These are phyloP conservation scores for Cheilosia vulpina DNA, from an alignment of 2,888 invertebrate genomes.

Conservation along the genomic window DNA sequence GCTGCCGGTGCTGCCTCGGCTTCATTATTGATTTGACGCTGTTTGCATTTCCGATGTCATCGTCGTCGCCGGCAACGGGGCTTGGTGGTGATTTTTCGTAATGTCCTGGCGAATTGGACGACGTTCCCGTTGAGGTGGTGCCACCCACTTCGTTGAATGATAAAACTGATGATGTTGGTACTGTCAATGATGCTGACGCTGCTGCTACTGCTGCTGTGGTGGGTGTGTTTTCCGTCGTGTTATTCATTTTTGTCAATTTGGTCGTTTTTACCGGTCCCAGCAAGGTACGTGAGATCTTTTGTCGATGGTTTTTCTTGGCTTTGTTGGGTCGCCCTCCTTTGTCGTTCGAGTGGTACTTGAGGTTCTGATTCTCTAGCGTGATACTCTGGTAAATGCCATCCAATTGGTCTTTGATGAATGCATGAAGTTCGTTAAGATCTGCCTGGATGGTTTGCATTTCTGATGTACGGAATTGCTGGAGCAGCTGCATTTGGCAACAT, in stretches of 20 bases:
- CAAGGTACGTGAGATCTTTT: constrained; percentile 25
- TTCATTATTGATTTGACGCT: constrained; percentile 59
- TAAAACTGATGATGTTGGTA: constrained; percentile 49
- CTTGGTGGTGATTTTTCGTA: constrained; percentile 37
- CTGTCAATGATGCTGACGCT: constrained; percentile 52
- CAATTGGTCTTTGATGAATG: constrained; percentile 65
- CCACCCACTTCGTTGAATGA: constrained; percentile 35
- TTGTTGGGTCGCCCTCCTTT: not conserved
- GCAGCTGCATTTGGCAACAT: constrained; percentile 34
- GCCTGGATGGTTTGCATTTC: constrained; percentile 66
- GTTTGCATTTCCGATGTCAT: constrained; percentile 61
- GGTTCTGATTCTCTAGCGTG: constrained; percentile 24
- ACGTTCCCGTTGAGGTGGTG: constrained; percentile 22
- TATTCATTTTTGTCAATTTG: not conserved
- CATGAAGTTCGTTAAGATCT: constrained; percentile 63
- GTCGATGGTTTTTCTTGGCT: constrained; percentile 28
- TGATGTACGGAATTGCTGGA: constrained; percentile 57
- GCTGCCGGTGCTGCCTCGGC: constrained; percentile 26
- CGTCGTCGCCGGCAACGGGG: constrained; percentile 6
- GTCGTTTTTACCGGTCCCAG: constrained; percentile 10
- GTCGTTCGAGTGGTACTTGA: constrained; percentile 42
- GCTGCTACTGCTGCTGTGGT: constrained; percentile 34
- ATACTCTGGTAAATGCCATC: constrained; percentile 61
- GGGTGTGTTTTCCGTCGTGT: constrained; percentile 22
- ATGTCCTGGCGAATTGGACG: constrained; percentile 37